These are phyloP conservation scores for Harlomillsia oculata DNA, from an alignment of 1,140 invertebrate genomes.

Conservation along the genomic window DNA sequence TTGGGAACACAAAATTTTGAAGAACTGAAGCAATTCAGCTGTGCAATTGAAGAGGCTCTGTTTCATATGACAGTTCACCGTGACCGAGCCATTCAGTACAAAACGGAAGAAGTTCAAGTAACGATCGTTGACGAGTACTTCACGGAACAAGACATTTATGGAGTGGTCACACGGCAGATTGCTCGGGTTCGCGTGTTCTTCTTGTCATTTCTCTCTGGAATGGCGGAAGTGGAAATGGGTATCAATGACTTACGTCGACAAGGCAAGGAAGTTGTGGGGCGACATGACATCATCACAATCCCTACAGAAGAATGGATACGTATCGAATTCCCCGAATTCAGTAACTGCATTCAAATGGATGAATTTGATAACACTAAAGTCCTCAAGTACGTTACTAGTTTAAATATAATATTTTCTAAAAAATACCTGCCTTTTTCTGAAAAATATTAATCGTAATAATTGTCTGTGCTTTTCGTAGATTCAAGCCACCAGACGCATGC, in stretches of 20 bases:
- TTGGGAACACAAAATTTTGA: conserved; percentile 80
- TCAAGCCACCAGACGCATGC: conserved; percentile 96
- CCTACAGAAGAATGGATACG: conserved; percentile 99
- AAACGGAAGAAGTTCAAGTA: conserved; percentile 95
- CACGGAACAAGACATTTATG: conserved; percentile 81
- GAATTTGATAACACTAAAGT: conserved; percentile 83
- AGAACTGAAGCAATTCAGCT: conserved; percentile 82
- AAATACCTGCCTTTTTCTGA: no score
- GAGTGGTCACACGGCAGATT: conserved; percentile 79
- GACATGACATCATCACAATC: conserved; percentile 98
- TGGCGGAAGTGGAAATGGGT: conserved; percentile 67
- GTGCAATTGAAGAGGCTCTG: conserved; percentile 77
- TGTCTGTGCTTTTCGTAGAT: conserved; percentile 49
- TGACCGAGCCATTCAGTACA: conserved; percentile 84
- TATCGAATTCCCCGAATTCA: conserved; percentile 87
- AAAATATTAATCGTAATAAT: no score
- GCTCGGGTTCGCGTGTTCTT: conserved; percentile 52
- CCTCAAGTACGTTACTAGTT: conserved; percentile 59
- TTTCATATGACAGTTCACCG: conserved; percentile 73
- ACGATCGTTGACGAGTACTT: conserved; percentile 93
- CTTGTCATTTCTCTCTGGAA: conserved; percentile 33
- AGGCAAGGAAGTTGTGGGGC: conserved; percentile 95
- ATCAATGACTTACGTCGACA: conserved; percentile 93
- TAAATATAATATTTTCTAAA: not conserved
- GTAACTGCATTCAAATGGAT: conserved; percentile 81